These are phyloP conservation scores for Trypoxylus dichotomus DNA, from an alignment of 1,140 invertebrate species.

Conservation along the genomic window DNA sequence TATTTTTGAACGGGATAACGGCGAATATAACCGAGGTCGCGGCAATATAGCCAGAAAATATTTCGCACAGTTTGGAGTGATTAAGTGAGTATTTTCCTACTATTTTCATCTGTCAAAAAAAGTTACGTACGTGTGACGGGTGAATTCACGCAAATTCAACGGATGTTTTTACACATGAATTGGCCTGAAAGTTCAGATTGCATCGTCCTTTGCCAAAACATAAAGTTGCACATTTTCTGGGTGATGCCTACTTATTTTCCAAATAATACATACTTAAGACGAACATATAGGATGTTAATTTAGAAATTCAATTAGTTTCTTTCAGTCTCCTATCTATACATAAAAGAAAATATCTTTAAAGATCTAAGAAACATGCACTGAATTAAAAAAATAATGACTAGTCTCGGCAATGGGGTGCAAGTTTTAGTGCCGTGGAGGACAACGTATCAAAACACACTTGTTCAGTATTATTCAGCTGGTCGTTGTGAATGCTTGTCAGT, in stretches of 20 bases:
- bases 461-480: too few relatives aligned
- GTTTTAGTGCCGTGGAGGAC: too few relatives aligned
- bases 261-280: not conserved
- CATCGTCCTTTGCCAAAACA: not conserved
- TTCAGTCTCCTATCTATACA: too few relatives aligned
- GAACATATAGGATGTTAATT: too few relatives aligned
- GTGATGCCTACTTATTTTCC: not conserved
- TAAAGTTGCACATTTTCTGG: not conserved
- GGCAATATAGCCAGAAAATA: not conserved
- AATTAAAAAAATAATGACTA: too few relatives aligned
- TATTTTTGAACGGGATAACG: not conserved
- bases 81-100: not conserved
- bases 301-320: too few relatives aligned
- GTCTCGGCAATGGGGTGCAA: too few relatives aligned
- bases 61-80: not conserved
- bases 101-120: not conserved
- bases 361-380: too few relatives aligned
- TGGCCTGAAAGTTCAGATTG: not conserved
- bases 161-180: not conserved
- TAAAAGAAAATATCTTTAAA: too few relatives aligned
- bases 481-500: too few relatives aligned
- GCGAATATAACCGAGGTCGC: slow-evolving; percentile 1
- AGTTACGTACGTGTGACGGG: not conserved
- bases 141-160: not conserved
- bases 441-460: too few relatives aligned